These are phyloP conservation scores for Candidula unifasciata DNA, from an alignment of 2,888 invertebrate genomes.

Conservation along the genomic window DNA sequence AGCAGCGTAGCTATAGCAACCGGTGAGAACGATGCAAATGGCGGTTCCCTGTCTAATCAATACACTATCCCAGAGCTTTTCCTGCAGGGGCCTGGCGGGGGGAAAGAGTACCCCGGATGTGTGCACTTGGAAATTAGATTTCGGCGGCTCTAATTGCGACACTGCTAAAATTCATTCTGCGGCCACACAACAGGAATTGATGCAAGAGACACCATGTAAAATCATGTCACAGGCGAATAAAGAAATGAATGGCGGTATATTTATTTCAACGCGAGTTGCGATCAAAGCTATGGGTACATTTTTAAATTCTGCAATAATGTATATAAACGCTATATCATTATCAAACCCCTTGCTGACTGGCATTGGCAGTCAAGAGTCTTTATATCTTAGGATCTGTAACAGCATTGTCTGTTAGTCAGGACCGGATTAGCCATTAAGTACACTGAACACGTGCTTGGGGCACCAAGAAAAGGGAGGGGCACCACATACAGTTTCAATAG, in stretches of 20 bases:
- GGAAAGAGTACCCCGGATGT: neutral
- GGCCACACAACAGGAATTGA: neutral
- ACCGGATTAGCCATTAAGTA: no score
- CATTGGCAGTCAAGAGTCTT: no score
- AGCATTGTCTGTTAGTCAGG: no score
- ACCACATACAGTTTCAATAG: no score
- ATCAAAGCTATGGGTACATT: no score
- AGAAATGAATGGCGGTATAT: neutral
- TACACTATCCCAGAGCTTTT: conserved; percentile 33
- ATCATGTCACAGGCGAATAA: neutral
- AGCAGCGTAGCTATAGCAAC: conserved; percentile 49
- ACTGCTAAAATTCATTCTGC: conserved; percentile 2
- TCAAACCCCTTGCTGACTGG: no score
- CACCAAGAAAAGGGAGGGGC: no score
- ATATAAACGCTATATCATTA: no score
- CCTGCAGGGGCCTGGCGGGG: conserved; percentile 33
- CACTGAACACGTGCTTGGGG: no score
- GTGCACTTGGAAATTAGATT: conserved; percentile 22
- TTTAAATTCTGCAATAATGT: no score
- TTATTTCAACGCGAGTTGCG: no score
- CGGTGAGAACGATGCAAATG: conserved; percentile 42
- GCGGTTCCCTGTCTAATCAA: conserved; percentile 45
- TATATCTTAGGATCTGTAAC: no score
- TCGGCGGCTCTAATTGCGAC: conserved; percentile 14
- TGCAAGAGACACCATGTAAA: conserved; percentile 10